These are phyloP conservation scores for Lycodopsis pacificus DNA, from an alignment of 2,797 vertebrate species.

Conservation along the genomic window DNA sequence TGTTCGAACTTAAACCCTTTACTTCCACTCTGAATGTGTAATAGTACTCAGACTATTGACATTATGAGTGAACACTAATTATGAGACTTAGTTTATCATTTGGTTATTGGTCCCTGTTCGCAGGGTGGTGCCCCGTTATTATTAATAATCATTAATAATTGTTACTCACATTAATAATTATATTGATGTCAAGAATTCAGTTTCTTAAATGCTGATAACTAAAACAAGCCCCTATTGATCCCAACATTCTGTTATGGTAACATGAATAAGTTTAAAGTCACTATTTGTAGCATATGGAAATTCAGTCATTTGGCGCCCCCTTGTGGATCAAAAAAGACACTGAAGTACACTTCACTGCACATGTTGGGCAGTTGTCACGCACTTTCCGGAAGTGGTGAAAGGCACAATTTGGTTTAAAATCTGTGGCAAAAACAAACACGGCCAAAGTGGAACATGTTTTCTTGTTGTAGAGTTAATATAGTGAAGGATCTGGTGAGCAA, in stretches of 20 bases:
- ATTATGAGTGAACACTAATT: too few species aligned
- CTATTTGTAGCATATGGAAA: not conserved
- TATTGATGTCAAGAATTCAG: too few species aligned
- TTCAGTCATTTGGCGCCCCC: not conserved
- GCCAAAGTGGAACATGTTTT: not conserved
- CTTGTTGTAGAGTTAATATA: not conserved
- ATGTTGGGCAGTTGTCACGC: not conserved
- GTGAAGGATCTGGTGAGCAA: not conserved
- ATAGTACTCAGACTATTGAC: too few species aligned
- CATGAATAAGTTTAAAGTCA: not conserved
- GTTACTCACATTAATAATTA: too few species aligned
- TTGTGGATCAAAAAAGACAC: constrained; percentile 31
- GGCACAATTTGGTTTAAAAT: not conserved
- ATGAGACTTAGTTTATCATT: too few species aligned
- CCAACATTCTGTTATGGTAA: not conserved
- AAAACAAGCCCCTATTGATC: too few species aligned
- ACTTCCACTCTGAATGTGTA: too few species aligned
- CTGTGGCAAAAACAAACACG: not conserved
- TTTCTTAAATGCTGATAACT: too few species aligned
- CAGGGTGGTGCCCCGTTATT: too few species aligned
- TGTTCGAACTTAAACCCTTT: too few species aligned
- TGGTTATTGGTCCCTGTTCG: too few species aligned
- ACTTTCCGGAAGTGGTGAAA: not conserved
- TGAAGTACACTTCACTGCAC: not conserved
- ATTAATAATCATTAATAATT: too few species aligned